Evolutionary conservation across 2,888 invertebrate species (phyloP), one percentile per base, ranked within the genome.

Genomic region (Ectemnius continuus): DNA sequence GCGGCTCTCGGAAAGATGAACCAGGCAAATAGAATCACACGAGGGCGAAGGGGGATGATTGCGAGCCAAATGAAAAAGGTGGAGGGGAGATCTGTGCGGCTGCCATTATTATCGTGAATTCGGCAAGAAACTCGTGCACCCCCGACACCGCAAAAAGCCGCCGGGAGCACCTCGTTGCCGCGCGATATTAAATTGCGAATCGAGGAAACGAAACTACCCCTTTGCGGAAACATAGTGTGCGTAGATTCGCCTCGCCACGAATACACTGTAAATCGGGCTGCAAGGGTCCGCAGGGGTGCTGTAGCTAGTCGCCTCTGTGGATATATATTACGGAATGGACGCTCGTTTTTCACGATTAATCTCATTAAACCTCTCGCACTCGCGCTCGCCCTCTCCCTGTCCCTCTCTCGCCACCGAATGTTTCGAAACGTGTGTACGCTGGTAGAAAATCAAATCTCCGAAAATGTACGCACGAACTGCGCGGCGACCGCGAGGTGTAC

Each of bases 301-400:
- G 36, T 11, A 6, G 16, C 56, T 36, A 13, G 48, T 36, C 16
- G 52, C 70, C 57, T 48, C 65, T 69, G 60, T 78, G 67, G 28
- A 68, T 65, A 63, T 79, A 67, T 67, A 78, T 75, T 79, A 70
- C 78, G 70, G 75, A 78, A 79, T 78, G 72, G 78, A 61, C 70
- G 76, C 69, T 62, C 76, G 79, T 79, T 79, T 79, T 76, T 79
- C 79, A 79, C 79, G 73, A 70, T 78, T 79, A 79, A 79, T 79
- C 79, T 78, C 79, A 76, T 79, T 79, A 79, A 76, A 80, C 61
- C 76, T 57, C n/a, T 14, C 14, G 52, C 16, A 36, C 16, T 52
- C n/a, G 52, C 52, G n/a, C 52, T 14, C 46, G 46, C 52, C 59
- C 23, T 23, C 23, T 8, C 36, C 8, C 1, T 36, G 8, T 11